phyloP scores from a whole-genome alignment of 2,113 vertebrate species.

The Grus americana region DNA sequence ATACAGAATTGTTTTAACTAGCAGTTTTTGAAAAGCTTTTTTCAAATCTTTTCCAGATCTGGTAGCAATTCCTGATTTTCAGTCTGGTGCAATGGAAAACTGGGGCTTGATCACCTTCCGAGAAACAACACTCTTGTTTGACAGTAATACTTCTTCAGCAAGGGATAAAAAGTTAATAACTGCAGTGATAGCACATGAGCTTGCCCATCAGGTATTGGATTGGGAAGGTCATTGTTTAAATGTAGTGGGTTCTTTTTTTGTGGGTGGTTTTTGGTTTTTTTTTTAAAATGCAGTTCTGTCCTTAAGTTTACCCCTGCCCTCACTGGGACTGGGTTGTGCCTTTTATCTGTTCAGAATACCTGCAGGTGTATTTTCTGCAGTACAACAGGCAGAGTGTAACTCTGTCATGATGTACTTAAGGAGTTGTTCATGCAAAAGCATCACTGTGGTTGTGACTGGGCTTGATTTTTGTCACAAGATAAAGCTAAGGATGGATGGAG shows the following conservation, averaged over 20 bases:
- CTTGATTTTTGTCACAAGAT: neutral
- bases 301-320: neutral
- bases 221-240: neutral
- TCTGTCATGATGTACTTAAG: fast-evolving
- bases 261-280: neutral
- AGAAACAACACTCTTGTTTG: constrained; percentile 85
- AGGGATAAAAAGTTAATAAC: constrained; percentile 89
- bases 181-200: constrained; percentile 89
- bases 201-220: constrained; percentile 91
- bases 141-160: constrained; percentile 78
- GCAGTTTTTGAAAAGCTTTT: neutral
- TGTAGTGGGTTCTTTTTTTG: neutral
- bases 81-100: constrained; percentile 96
- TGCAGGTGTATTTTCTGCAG: neutral
- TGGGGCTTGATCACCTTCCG: constrained; percentile 94
- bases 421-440: neutral
- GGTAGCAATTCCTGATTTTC: constrained; percentile 92
- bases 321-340: neutral
- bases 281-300: neutral
- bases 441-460: neutral
- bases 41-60: constrained; percentile 79
- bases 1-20: neutral
- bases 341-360: neutral
- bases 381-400: neutral
- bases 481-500: neutral